Base-by-base conservation (phyloP, 2,888 invertebrate species). In the Agrochola macilenta region DNA sequence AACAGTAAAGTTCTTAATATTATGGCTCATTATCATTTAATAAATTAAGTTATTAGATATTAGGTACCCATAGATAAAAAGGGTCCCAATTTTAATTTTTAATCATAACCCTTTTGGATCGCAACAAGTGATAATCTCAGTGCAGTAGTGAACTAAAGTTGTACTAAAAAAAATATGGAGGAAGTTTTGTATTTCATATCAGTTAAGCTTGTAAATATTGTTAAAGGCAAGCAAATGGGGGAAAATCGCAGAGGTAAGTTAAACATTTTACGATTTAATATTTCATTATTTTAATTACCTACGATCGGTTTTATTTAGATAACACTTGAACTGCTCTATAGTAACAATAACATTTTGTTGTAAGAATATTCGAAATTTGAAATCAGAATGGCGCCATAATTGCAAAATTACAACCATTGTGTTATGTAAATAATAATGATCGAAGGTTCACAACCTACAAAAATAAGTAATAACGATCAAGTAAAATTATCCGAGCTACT, bases 141-240 rank as follows among this genome's bases (percentile, higher is more conserved):
- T 23, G 3, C 35, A 35, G 35, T 35, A 76, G 39, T 49, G 39
- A n/a, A 39, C 7, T 43, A 35, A 63, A 14, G 26, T 17, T n/a
- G 23, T 5, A 35, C 0, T 49, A 30, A n/a, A n/a, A 9, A 23
- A 35, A 46, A 46, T 1, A 77, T 85, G 85, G 84, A 82, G 63
- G 74, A 83, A 66, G 35, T 73, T 49, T 0, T 66, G 3, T 77
- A 84, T 79, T 76, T 60, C 39, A 75, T 79, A 30, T 49, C 77
- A 12, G 61, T 57, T 61, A 54, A 79, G 12, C 26, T 84, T 12
- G 0, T 66, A 52, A 49, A 69, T 57, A 30, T 63, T 70, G 69
- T 68, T 23, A 72, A 61, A 8, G 54, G 52, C 64, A 71, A 68
- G 68, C 54, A 73, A 77, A 70, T 20, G 0, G 64, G 14, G 5